Percentiles rank a stretch among this genome's conserved stretches.
Conservation (phyloP, 2,113 vertebrate species). For the Trochalopteron elliotii region DNA sequence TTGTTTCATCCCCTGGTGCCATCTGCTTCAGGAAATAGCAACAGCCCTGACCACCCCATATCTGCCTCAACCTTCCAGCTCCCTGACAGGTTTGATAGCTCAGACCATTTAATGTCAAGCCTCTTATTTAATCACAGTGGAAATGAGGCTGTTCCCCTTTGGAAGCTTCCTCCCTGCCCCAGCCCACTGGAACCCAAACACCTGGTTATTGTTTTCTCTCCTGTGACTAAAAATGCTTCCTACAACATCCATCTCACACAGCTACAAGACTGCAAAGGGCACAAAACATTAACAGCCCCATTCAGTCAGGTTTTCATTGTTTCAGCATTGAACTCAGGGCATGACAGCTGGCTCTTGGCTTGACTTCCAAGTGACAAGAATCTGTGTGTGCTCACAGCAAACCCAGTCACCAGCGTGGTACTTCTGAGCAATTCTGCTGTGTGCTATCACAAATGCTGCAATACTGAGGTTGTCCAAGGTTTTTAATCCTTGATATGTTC, state of each 20-base stretch:
- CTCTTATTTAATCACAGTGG: background rate
- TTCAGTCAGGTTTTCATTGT: background rate
- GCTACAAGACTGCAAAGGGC: background rate
- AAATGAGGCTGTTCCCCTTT: background rate
- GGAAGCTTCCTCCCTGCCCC: background rate
- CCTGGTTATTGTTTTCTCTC: background rate
- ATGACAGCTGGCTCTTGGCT: background rate
- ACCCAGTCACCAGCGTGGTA: background rate
- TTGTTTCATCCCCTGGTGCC: background rate
- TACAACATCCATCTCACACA: background rate
- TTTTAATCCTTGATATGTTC: background rate
- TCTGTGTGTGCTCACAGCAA: accelerated
- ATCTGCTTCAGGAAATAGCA: accelerated
- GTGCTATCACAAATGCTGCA: background rate
- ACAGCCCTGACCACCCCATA: background rate
- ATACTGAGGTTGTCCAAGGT: background rate
- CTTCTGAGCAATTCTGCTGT: background rate
- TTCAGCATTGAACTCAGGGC: background rate
- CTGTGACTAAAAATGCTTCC: background rate
- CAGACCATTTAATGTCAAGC: background rate
- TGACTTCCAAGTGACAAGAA: background rate
- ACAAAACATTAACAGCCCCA: background rate
- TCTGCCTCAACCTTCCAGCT: background rate
- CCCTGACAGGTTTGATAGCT: background rate
- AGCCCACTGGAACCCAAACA: background rate